phyloP scores from a whole-genome alignment of 2,113 vertebrate genomes.

The Bothrops jararaca region DNA sequence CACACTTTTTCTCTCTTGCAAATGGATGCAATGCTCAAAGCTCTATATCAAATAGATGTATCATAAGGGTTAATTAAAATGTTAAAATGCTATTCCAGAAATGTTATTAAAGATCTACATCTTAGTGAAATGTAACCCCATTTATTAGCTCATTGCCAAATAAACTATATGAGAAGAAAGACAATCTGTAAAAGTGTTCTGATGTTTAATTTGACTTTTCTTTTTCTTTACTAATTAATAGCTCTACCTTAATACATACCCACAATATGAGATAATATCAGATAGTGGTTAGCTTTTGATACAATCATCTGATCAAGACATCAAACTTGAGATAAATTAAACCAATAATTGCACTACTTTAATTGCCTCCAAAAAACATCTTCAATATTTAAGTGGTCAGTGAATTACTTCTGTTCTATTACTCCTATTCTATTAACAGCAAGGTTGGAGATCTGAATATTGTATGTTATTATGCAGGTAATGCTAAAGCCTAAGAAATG shows the following conservation, averaged over 20 bases:
- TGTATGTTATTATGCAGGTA: constrained; percentile 30
- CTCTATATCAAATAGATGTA: background rate
- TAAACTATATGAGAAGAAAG: constrained; percentile 23
- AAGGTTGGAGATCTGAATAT: constrained; percentile 37
- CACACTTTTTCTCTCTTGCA: background rate
- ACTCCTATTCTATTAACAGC: constrained; percentile 35
- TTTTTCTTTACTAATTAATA: background rate
- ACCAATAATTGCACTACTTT: constrained; percentile 51
- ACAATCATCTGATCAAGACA: constrained; percentile 46
- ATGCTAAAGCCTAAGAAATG: constrained; percentile 40
- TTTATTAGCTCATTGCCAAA: background rate
- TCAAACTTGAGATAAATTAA: constrained; percentile 54
- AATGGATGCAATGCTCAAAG: background rate
- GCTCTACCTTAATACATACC: background rate
- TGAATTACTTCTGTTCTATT: constrained; percentile 38
- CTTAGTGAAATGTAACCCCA: background rate
- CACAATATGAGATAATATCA: constrained; percentile 22
- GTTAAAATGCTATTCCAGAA: background rate
- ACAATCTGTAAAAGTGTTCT: background rate
- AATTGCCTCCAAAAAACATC: constrained; percentile 57
- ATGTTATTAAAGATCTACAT: background rate
- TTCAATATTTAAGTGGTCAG: constrained; percentile 36
- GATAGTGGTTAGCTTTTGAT: constrained; percentile 52
- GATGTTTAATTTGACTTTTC: constrained; percentile 11
- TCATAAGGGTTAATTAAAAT: background rate